Conservation (phyloP, 2,888 invertebrate species). For the Hyposoter didymator region DNA sequence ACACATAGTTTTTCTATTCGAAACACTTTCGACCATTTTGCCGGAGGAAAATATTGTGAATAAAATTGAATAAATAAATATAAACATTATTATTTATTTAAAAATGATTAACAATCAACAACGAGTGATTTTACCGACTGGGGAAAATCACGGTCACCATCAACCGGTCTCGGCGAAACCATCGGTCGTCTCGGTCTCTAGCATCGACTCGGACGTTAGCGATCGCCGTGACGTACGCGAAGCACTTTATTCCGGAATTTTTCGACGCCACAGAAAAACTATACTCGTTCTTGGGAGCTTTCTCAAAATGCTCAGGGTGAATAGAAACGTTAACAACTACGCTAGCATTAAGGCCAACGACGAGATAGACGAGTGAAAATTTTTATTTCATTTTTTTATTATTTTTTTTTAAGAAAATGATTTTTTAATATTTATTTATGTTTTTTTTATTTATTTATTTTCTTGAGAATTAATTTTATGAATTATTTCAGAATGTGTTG, state of each 20-base stretch:
- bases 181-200: constrained; percentile 81
- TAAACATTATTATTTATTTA: neutral
- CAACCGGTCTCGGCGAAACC: constrained; percentile 81
- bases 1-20: neutral
- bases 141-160: constrained; percentile 76
- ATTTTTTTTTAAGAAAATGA: neutral
- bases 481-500: neutral
- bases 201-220: constrained; percentile 83
- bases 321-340: constrained; percentile 83
- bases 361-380: constrained; percentile 79
- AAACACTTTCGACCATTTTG: neutral
- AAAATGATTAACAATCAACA: constrained; percentile 83
- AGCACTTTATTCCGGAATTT: constrained; percentile 83
- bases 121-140: constrained; percentile 79
- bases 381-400: neutral
- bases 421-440: neutral
- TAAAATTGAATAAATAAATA: neutral
- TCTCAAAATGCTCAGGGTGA: constrained; percentile 83
- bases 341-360: constrained; percentile 83
- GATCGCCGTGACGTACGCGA: constrained; percentile 82
- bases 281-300: constrained; percentile 83
- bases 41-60: neutral
- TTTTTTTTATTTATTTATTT: neutral
- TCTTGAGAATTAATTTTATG: neutral
- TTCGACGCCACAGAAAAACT: constrained; percentile 82